Percentiles rank a stretch among this genome's conserved stretches.
These are phyloP conservation scores for Abrostola triplasia DNA, from an alignment of 2,888 invertebrate genomes.

Conservation along the genomic window DNA sequence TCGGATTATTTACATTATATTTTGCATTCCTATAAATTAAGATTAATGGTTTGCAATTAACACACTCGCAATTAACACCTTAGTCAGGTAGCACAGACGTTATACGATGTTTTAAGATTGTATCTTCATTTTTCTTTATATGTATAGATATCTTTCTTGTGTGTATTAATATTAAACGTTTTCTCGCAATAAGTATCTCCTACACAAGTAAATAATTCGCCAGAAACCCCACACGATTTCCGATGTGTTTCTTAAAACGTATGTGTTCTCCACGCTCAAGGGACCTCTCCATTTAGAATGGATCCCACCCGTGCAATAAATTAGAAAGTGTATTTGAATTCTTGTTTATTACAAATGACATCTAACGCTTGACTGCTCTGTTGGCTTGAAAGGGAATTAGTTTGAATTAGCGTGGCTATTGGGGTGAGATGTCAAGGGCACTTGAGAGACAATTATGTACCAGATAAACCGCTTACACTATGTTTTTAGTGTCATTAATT, in stretches of 20 bases:
- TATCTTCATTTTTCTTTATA: too few species aligned
- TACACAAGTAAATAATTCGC: not conserved
- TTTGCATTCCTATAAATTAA: too few species aligned
- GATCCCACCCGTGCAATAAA: slow-evolving; percentile 48
- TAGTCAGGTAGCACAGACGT: too few species aligned
- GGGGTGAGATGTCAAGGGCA: not conserved
- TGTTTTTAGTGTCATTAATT: not conserved
- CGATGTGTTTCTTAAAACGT: slow-evolving; percentile 43
- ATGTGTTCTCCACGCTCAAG: slow-evolving; percentile 35
- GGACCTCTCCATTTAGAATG: slow-evolving; percentile 45
- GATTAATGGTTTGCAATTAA: too few species aligned
- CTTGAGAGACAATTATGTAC: not conserved
- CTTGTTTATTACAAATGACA: slow-evolving; percentile 51
- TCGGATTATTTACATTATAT: too few species aligned
- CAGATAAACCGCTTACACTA: not conserved
- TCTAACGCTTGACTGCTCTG: slow-evolving; percentile 32
- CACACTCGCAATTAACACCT: too few species aligned
- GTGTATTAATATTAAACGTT: slow-evolving; percentile 17
- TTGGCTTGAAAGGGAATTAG: slow-evolving; percentile 5
- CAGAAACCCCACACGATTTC: slow-evolving; percentile 9
- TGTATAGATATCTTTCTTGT: too few species aligned
- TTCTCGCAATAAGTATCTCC: not conserved
- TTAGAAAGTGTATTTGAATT: slow-evolving; percentile 51
- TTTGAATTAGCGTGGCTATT: slow-evolving; percentile 2
- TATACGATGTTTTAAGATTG: too few species aligned